These are phyloP conservation scores for Corythornis madagascariensis DNA, from an alignment of 2,113 vertebrate genomes.

Conservation along the genomic window DNA sequence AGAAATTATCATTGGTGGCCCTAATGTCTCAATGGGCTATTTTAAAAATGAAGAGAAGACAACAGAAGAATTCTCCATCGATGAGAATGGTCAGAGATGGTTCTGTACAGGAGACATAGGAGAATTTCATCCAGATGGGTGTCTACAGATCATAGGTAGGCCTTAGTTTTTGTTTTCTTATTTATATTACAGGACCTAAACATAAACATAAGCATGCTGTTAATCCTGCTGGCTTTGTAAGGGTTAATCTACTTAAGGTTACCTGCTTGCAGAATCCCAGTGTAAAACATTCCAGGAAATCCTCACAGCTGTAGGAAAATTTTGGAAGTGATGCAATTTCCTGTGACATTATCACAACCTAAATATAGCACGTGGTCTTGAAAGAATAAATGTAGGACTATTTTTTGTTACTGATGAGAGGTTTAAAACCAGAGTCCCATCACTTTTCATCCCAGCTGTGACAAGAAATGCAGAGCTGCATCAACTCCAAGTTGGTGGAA, in stretches of 20 bases:
- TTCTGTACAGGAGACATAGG: conserved; percentile 97
- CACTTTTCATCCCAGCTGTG: not conserved
- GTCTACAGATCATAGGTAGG: conserved; percentile 95
- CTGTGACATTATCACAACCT: not conserved
- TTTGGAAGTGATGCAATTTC: not conserved
- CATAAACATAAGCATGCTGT: not conserved
- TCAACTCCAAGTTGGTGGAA: not conserved
- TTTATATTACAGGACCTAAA: not conserved
- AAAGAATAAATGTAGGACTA: not conserved
- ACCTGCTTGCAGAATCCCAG: not conserved
- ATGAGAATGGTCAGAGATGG: conserved; percentile 91
- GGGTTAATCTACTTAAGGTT: not conserved
- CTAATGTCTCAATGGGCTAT: conserved; percentile 95
- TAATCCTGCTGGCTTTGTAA: not conserved
- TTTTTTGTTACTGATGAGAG: not conserved
- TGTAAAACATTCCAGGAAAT: not conserved
- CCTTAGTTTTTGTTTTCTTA: not conserved
- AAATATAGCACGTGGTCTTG: not conserved
- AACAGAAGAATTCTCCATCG: conserved; percentile 85
- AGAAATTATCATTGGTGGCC: conserved; percentile 93
- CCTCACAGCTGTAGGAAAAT: not conserved
- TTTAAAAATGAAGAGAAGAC: conserved; percentile 84
- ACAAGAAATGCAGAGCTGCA: not conserved
- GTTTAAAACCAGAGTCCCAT: not conserved
- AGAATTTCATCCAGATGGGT: conserved; percentile 92